These are phyloP conservation scores for Machimus rusticus DNA, from an alignment of 2,888 invertebrate genomes.

Conservation along the genomic window DNA sequence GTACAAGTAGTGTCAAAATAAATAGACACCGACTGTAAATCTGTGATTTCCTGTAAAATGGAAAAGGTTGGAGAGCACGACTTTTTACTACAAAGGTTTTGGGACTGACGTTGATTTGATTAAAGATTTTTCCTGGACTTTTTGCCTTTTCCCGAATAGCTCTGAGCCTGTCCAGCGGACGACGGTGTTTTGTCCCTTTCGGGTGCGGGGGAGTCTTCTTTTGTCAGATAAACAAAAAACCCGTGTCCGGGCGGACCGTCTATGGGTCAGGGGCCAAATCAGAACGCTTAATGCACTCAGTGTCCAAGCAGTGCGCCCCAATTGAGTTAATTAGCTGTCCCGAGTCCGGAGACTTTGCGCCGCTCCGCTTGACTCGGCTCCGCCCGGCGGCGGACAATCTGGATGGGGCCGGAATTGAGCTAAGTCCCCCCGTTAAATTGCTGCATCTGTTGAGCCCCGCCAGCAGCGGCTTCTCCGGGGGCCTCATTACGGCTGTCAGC, in stretches of 20 bases:
- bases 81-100: not conserved
- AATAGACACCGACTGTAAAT: too few species aligned
- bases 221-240: not conserved
- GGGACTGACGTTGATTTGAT: not conserved
- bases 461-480: not conserved
- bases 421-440: not conserved
- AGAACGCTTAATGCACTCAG: not conserved
- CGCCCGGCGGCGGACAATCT: not conserved
- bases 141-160: not conserved
- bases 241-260: not conserved
- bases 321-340: slow-evolving; percentile 19
- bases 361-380: not conserved
- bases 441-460: not conserved
- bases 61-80: not conserved
- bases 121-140: not conserved
- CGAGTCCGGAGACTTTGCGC: not conserved
- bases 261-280: not conserved
- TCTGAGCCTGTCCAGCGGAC: not conserved
- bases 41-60: too few species aligned
- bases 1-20: too few species aligned
- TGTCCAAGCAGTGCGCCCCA: not conserved
- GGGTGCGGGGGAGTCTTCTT: not conserved
- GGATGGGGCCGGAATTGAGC: not conserved
- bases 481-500: slow-evolving; percentile 9
- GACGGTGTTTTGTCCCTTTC: not conserved